phyloP scores from a whole-genome alignment of 2,888 invertebrate genomes.

The Nipponacmea schrenckii region DNA sequence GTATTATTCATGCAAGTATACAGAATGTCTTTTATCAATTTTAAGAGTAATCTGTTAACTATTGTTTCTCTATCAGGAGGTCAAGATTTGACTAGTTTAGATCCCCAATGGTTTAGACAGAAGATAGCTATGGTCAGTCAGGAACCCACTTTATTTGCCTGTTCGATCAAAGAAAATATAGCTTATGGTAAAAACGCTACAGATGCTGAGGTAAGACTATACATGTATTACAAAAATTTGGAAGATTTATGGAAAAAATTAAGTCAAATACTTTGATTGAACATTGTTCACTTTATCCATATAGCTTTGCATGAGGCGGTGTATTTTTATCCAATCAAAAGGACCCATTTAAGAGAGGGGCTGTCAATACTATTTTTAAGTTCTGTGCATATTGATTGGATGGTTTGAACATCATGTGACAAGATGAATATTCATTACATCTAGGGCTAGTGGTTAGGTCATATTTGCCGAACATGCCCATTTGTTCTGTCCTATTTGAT shows the following conservation, averaged over 20 bases:
- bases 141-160: constrained; percentile 64
- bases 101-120: constrained; percentile 59
- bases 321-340: not conserved
- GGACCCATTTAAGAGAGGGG: not conserved
- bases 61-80: constrained; percentile 43
- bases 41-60: too few relatives aligned
- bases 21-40: too few relatives aligned
- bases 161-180: constrained; percentile 64
- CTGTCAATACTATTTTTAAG: too few relatives aligned
- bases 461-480: too few relatives aligned
- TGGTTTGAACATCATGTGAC: too few relatives aligned
- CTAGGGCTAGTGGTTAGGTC: too few relatives aligned
- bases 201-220: constrained; percentile 30
- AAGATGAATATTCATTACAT: too few relatives aligned
- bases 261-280: too few relatives aligned
- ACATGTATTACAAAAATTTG: not conserved
- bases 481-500: too few relatives aligned
- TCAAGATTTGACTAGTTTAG: constrained; percentile 49
- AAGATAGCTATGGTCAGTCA: constrained; percentile 63
- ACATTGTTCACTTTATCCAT: not conserved
- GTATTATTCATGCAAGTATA: too few relatives aligned
- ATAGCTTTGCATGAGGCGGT: not conserved
- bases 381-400: too few relatives aligned
- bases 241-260: not conserved
- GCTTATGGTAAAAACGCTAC: constrained; percentile 57